These are phyloP conservation scores for Lepus europaeus DNA, from an alignment of 2,113 vertebrate species.

Conservation along the genomic window DNA sequence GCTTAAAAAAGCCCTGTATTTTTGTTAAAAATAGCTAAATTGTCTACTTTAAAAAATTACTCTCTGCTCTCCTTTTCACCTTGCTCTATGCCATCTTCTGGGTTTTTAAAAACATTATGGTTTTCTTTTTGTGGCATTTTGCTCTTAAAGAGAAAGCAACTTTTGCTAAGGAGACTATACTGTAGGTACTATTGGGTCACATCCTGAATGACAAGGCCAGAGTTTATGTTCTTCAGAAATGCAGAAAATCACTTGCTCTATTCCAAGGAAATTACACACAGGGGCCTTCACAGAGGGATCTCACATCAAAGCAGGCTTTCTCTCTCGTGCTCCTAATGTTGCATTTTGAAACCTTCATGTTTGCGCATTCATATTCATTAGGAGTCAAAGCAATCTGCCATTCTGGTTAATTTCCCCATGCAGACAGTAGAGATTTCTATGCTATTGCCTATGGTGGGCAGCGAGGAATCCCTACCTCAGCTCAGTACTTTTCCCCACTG, in stretches of 20 bases:
- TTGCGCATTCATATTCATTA: slow-evolving; percentile 68
- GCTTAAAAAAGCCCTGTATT: slow-evolving; percentile 1
- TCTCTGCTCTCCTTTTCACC: slow-evolving; percentile 9
- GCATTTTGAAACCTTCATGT: slow-evolving; percentile 62
- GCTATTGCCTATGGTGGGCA: slow-evolving; percentile 56
- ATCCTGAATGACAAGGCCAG: background rate
- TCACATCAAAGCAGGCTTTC: slow-evolving; percentile 7
- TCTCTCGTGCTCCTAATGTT: slow-evolving; percentile 33
- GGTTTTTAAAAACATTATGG: background rate
- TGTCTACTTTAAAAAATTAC: background rate
- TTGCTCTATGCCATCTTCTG: background rate
- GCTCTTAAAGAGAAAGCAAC: background rate
- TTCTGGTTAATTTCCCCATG: slow-evolving; percentile 59
- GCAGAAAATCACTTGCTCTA: background rate
- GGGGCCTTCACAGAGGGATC: background rate
- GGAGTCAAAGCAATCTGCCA: background rate
- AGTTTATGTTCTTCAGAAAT: slow-evolving; percentile 9
- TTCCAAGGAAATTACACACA: slow-evolving; percentile 48
- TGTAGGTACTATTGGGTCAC: background rate
- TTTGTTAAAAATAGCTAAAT: slow-evolving; percentile 24
- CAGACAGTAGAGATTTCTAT: slow-evolving; percentile 48
- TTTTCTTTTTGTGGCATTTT: slow-evolving; percentile 52
- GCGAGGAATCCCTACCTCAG: slow-evolving; percentile 48
- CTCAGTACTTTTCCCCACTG: slow-evolving; percentile 53
- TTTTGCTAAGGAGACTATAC: background rate